Evolutionary conservation across 53 echinoderm and acorn worm species (phyloP).

Genomic region (Temnopleurus reevesii): DNA sequence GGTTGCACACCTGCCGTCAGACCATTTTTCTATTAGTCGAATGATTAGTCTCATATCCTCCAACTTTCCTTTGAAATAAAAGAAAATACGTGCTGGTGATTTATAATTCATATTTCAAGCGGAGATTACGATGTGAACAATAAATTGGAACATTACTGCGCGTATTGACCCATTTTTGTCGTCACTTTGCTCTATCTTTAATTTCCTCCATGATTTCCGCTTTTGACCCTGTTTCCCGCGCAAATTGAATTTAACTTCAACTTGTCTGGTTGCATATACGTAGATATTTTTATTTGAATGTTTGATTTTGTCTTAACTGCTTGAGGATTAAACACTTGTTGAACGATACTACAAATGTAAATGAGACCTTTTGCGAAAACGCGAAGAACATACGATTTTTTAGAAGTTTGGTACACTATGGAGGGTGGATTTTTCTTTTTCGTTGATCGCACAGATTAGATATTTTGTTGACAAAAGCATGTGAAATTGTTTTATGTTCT

Average conservation of each 20-base stretch:
- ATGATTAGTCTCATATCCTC: slow-evolving; percentile 37
- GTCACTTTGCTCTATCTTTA: slow-evolving; percentile 32
- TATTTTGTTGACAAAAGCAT: no score
- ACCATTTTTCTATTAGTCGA: slow-evolving; percentile 17
- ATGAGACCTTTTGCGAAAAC: no score
- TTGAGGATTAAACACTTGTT: no score
- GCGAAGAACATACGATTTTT: no score
- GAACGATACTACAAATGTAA: no score
- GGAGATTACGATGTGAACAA: slow-evolving; percentile 32
- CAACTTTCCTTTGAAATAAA: neutral
- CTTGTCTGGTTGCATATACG: neutral
- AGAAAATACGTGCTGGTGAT: slow-evolving; percentile 33
- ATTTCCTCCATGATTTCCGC: slow-evolving; percentile 1
- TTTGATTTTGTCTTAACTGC: no score
- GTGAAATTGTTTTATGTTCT: no score
- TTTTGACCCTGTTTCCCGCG: slow-evolving; percentile 12
- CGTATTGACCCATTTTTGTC: slow-evolving; percentile 36
- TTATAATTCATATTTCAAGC: slow-evolving; percentile 34
- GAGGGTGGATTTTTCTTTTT: no score
- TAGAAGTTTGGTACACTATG: no score
- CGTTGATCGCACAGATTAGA: no score
- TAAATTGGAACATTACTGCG: slow-evolving; percentile 46
- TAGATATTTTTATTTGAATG: neutral
- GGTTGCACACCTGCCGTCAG: slow-evolving; percentile 31
- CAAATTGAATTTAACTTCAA: neutral